These are phyloP conservation scores for Pimpla rufipes DNA, from an alignment of 2,888 invertebrate species.

Conservation along the genomic window DNA sequence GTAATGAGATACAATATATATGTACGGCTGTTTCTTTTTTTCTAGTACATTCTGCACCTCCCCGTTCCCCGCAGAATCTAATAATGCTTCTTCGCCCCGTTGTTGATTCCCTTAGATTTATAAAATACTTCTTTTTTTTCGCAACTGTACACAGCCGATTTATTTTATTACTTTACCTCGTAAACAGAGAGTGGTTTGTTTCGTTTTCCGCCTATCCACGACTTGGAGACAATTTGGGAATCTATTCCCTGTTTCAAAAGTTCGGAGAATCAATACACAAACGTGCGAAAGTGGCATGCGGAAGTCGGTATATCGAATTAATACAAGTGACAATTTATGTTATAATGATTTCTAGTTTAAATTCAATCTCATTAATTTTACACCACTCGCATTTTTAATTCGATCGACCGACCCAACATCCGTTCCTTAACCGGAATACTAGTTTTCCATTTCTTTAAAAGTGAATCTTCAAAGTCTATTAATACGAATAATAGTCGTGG, in stretches of 20 bases:
- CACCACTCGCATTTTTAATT: not conserved
- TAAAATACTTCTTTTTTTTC: conserved; percentile 64
- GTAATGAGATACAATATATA: conserved; percentile 59
- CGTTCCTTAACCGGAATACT: not conserved
- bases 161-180: conserved; percentile 32
- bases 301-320: not conserved
- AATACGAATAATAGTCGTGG: conserved; percentile 37
- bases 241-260: not conserved
- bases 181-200: conserved; percentile 35
- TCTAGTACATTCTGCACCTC: conserved; percentile 12
- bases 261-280: conserved; percentile 5
- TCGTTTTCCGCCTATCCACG: conserved; percentile 45
- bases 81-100: conserved; percentile 51
- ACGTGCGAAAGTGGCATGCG: not conserved
- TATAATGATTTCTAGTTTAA: not conserved
- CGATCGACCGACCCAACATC: not conserved
- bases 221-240: conserved; percentile 34
- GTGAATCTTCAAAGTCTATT: conserved; percentile 51
- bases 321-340: not conserved
- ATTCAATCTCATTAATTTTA: not conserved
- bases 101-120: conserved; percentile 63
- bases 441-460: not conserved
- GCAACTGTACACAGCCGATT: conserved; percentile 70
- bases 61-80: conserved; percentile 38
- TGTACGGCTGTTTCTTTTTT: conserved; percentile 52